Evolutionary conservation across 2,888 invertebrate species (phyloP).

Genomic region (Mantis religiosa): DNA sequence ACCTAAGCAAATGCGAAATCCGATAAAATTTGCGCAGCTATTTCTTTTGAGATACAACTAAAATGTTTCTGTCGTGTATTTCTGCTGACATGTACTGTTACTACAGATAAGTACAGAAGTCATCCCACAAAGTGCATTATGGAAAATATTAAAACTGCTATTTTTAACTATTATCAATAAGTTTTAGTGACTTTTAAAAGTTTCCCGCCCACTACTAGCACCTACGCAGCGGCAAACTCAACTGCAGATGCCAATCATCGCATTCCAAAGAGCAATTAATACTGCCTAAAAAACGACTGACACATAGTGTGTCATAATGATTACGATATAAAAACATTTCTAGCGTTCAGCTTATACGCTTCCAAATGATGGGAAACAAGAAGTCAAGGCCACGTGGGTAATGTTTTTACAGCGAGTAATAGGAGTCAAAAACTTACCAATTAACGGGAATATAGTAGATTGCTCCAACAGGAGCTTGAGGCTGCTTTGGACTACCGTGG

Average conservation of each 20-base stretch:
- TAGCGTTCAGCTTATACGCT: neutral
- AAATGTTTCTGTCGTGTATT: too few species aligned
- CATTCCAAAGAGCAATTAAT: neutral
- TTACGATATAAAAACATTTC: neutral
- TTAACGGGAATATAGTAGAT: slow-evolving; percentile 28
- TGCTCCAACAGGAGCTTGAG: slow-evolving; percentile 29
- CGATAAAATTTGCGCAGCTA: too few species aligned
- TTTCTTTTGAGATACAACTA: too few species aligned
- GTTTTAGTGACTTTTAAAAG: neutral
- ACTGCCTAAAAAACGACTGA: neutral
- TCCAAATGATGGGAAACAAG: neutral
- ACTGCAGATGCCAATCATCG: neutral
- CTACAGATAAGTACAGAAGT: too few species aligned
- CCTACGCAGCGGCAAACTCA: neutral
- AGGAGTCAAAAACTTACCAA: slow-evolving; percentile 27
- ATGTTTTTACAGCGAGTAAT: slow-evolving; percentile 18
- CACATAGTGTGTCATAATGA: neutral
- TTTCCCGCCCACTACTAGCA: neutral
- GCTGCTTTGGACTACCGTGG: slow-evolving; percentile 28
- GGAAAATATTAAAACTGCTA: too few species aligned
- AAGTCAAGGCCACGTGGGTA: slow-evolving; percentile 14
- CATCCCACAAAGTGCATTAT: too few species aligned
- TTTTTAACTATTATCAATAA: neutral
- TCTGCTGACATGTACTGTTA: too few species aligned
- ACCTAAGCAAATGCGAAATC: too few species aligned